phyloP scores from a whole-genome alignment of 2,888 invertebrate genomes.

The Fragum sueziense region DNA sequence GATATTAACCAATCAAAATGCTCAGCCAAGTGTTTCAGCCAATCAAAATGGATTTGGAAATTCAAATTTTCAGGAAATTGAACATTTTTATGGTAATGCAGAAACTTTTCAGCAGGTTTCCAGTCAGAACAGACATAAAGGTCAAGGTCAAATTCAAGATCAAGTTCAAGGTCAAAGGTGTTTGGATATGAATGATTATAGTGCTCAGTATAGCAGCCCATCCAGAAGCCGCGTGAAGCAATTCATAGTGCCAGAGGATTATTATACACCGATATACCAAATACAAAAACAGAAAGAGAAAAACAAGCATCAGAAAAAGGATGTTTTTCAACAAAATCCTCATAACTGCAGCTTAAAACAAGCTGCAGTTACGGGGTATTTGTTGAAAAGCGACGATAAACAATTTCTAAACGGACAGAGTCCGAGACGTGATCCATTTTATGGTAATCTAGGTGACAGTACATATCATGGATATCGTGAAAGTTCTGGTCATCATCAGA shows the following conservation, averaged over 20 bases:
- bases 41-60: background rate
- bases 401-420: background rate
- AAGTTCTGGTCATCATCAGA: conserved; percentile 28
- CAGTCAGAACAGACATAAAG: conserved; percentile 14
- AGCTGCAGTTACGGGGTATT: no score
- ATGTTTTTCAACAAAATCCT: no score
- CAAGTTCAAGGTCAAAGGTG: conserved; percentile 8
- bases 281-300: conserved; percentile 14
- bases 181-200: background rate
- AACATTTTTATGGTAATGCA: conserved; percentile 52
- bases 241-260: conserved; percentile 56
- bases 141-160: conserved; percentile 6
- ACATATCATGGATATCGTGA: background rate
- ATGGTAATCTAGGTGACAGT: conserved; percentile 12
- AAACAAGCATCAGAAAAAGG: background rate
- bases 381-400: no score
- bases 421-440: background rate
- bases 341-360: no score
- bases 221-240: conserved; percentile 53
- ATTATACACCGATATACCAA: conserved; percentile 34
- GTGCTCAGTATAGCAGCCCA: conserved; percentile 41
- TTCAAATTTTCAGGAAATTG: conserved; percentile 18
- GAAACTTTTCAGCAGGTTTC: conserved; percentile 33
- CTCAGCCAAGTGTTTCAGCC: background rate
- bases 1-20: conserved; percentile 9